Evolutionary conservation across 2,113 vertebrate genomes (phyloP).

Genomic region (Chloropsis hardwickii): DNA sequence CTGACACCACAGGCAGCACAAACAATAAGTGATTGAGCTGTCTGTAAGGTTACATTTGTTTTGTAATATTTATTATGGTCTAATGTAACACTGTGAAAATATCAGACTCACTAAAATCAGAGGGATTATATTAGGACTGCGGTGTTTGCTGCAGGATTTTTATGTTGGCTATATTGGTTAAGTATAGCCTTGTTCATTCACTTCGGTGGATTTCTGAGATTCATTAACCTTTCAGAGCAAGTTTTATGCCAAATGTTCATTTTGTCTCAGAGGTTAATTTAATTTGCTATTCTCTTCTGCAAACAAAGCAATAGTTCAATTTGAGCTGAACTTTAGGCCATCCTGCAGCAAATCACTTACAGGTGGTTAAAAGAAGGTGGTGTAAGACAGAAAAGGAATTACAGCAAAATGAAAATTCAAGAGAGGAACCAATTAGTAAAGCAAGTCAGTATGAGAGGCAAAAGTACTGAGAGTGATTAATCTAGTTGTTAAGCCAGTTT

Average conservation of each 20-base stretch:
- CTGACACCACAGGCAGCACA: background rate
- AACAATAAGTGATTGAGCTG: background rate
- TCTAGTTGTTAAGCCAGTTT: background rate
- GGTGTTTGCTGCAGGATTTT: background rate
- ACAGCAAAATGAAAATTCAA: background rate
- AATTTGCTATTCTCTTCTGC: background rate
- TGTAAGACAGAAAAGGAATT: background rate
- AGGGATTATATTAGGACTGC: background rate
- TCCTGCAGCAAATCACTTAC: background rate
- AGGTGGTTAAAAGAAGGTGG: background rate
- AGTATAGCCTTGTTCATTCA: background rate
- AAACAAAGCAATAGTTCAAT: slow-evolving; percentile 14
- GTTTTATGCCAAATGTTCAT: background rate
- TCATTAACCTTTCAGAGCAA: background rate
- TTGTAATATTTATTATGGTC: background rate
- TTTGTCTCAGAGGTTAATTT: background rate
- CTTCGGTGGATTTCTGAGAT: background rate
- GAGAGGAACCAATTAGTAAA: background rate
- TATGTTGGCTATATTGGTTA: background rate
- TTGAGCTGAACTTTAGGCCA: background rate
- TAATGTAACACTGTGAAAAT: background rate
- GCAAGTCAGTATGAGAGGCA: background rate
- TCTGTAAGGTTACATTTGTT: background rate
- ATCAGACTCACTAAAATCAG: background rate
- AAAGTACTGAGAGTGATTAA: background rate